Evolutionary conservation across 2,888 invertebrate species (phyloP).

Genomic region (Campaea margaritaria): DNA sequence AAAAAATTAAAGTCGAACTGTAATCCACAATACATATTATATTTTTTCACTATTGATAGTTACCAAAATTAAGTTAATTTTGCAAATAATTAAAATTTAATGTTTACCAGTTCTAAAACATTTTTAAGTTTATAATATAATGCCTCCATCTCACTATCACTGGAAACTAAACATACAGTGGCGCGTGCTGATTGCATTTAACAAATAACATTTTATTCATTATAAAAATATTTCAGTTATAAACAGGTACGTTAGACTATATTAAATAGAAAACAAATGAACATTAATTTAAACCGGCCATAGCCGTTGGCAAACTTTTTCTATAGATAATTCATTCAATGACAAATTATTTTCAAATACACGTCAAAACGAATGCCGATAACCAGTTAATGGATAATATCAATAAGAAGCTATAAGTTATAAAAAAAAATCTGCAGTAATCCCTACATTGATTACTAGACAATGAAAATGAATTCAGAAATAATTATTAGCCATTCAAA

Average conservation of each 20-base stretch:
- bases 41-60: too few relatives aligned
- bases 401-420: too few relatives aligned
- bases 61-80: too few relatives aligned
- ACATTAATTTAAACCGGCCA: not conserved
- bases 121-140: slow-evolving; percentile 16
- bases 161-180: slow-evolving; percentile 53
- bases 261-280: not conserved
- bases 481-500: too few relatives aligned
- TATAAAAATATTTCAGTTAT: not conserved
- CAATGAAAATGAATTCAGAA: too few relatives aligned
- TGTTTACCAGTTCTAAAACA: slow-evolving; percentile 25
- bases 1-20: too few relatives aligned
- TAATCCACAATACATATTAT: too few relatives aligned
- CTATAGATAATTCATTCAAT: not conserved
- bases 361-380: too few relatives aligned
- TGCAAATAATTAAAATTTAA: not conserved
- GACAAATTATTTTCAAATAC: slow-evolving; percentile 10
- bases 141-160: slow-evolving; percentile 26
- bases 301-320: slow-evolving; percentile 15
- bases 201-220: slow-evolving; percentile 56
- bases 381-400: too few relatives aligned
- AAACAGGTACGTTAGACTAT: not conserved
- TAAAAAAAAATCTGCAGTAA: too few relatives aligned
- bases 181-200: slow-evolving; percentile 73
- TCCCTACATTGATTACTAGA: too few relatives aligned